Base-by-base conservation (phyloP, 2,888 invertebrate species). In the Aquatica leii region DNA sequence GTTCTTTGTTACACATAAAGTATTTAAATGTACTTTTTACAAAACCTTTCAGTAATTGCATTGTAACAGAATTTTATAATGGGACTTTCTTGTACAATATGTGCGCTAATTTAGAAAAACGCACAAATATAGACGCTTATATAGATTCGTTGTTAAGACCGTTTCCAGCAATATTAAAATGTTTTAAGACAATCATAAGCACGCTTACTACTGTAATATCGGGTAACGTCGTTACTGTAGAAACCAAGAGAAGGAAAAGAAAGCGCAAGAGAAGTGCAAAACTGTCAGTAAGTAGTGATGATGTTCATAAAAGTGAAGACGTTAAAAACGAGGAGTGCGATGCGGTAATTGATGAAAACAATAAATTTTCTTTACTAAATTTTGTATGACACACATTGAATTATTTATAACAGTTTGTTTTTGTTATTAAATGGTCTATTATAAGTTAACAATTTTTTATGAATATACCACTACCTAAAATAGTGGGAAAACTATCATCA, bases 61-160 rank as follows among this genome's bases (percentile, higher is more conserved):
- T 83, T 35, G 84, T 90, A 74, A 85, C 86, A n/a, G 86, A 87
- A 71, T 83, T 87, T 65, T 92, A 86, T 69, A 90, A 91, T 79
- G 93, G 93, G 0, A 90, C 91, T 0, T 89, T 93, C 78, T 77
- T 91, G 0, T 93, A 93, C 73, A 93, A 93, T 81, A 80, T 90
- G 20, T 88, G 87, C 61, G 79, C 81, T 21, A 86, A 88, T 79
- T 83, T 93, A 50, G 86, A 85, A 64, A 84, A 82, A 66, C 85
- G 89, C 17, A 66, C 76, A 0, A 84, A 89, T 71, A 80, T 88
- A 0, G 78, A 82, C 20, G 74, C 73, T 40, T 90, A 87, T 74
- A 75, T 90, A 1, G 79, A 83, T 48, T 49, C 64, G 18, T 57
- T 76, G 5, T 69, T 84, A 14, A 61, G 73, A 63, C 65, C 77